A percentile compares a stretch with the other conserved stretches of the same genome.
Evolutionary conservation across 2,113 vertebrate genomes (phyloP).

Genomic region (Channa maculata): DNA sequence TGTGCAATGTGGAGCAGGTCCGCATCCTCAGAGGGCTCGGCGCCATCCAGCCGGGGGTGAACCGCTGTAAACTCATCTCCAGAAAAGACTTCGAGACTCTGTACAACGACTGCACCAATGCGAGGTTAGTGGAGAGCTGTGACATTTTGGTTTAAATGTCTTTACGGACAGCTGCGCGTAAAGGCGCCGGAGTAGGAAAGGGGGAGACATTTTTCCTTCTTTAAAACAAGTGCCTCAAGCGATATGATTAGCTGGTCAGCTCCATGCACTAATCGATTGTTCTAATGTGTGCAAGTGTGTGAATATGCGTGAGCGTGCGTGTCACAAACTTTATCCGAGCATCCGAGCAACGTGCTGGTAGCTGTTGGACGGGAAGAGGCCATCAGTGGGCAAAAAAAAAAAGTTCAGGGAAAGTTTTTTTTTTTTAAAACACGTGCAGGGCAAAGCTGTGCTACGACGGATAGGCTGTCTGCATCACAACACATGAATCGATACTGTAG

Average conservation of each 20-base stretch:
- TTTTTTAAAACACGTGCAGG: conserved; percentile 64
- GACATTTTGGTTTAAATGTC: conserved; percentile 19
- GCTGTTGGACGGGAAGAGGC: conserved; percentile 16
- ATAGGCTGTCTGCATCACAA: conserved; percentile 52
- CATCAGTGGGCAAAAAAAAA: conserved; percentile 38
- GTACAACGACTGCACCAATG: conserved; percentile 99
- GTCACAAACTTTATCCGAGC: conserved; percentile 15
- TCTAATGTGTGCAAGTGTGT: neutral
- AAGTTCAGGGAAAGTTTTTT: conserved; percentile 71
- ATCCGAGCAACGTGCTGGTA: neutral
- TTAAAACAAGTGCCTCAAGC: neutral
- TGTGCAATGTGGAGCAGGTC: conserved; percentile 99
- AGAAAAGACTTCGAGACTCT: conserved; percentile 98
- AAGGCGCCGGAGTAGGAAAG: conserved; percentile 59
- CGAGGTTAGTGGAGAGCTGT: conserved; percentile 86
- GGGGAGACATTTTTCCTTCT: conserved; percentile 59
- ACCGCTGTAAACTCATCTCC: conserved; percentile 99
- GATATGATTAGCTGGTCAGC: neutral
- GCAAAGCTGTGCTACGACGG: conserved; percentile 60
- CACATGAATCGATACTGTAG: conserved; percentile 67
- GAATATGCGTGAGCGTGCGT: conserved; percentile 2
- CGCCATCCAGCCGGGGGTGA: conserved; percentile 97
- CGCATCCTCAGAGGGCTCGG: conserved; percentile 96
- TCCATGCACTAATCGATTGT: conserved; percentile 2
- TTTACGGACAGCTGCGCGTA: conserved; percentile 56